Conservation (phyloP, 2,113 vertebrate genomes). For the Scalopus aquaticus region DNA sequence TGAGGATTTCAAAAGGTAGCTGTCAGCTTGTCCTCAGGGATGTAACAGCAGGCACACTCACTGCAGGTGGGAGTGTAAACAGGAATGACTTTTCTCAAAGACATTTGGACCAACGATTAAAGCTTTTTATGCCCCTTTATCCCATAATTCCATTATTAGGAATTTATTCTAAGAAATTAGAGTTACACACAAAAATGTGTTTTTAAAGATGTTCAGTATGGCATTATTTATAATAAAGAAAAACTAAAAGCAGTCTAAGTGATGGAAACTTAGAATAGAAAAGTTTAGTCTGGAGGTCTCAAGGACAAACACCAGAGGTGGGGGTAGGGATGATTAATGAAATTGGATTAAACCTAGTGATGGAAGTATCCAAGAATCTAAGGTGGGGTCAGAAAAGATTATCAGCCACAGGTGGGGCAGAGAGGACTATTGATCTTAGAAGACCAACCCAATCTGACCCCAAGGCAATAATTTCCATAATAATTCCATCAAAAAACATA, state of each 20-base stretch:
- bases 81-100: background rate
- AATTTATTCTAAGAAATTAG: background rate
- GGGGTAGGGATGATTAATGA: no score
- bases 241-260: background rate
- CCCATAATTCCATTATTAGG: background rate
- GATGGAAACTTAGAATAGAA: no score
- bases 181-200: background rate
- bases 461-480: no score
- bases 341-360: no score
- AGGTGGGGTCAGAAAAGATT: no score
- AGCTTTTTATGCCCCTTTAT: background rate
- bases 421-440: no score
- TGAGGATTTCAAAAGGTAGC: background rate
- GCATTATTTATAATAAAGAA: slow-evolving; percentile 6
- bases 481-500: no score
- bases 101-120: background rate
- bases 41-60: background rate
- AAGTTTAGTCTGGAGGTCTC: no score
- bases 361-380: no score
- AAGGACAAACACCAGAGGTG: no score
- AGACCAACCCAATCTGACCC: no score
- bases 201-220: background rate
- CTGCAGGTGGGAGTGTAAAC: background rate
- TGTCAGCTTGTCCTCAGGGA: background rate
- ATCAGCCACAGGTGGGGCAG: no score